Conservation (phyloP, 2,113 vertebrate genomes). For the Astur gentilis region DNA sequence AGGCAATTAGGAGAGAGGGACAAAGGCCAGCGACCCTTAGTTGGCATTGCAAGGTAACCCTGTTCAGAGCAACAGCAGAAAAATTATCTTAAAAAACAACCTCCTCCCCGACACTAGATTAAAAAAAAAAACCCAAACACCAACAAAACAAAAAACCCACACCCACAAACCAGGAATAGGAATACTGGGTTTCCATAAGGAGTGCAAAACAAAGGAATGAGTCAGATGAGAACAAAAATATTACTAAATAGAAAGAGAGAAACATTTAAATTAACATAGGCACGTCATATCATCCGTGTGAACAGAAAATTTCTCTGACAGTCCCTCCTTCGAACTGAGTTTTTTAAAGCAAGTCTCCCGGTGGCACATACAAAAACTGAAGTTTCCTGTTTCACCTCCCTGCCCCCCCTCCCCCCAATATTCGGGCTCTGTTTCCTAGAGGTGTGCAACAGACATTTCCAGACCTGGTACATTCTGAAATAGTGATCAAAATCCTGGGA, state of each 20-base stretch:
- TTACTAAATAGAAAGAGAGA: neutral
- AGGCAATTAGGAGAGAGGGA: neutral
- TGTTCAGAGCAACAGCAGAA: neutral
- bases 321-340: accelerated
- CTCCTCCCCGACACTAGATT: neutral
- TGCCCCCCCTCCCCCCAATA: neutral
- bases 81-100: neutral
- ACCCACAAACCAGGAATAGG: neutral
- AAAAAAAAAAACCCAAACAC: neutral
- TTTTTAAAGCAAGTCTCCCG: neutral
- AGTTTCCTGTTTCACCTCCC: neutral
- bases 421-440: neutral
- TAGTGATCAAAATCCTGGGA: neutral
- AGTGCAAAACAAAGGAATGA: neutral
- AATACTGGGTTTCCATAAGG: neutral
- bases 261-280: neutral
- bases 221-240: neutral
- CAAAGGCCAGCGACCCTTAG: accelerated
- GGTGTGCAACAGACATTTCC: neutral
- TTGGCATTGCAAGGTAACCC: neutral
- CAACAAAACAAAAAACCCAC: neutral
- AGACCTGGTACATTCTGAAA: neutral
- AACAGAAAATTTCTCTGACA: neutral
- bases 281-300: accelerated
- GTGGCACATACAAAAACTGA: neutral